phyloP scores from a whole-genome alignment of 37 sponge, comb jelly and placozoan species.

The Haliclona indistincta region DNA sequence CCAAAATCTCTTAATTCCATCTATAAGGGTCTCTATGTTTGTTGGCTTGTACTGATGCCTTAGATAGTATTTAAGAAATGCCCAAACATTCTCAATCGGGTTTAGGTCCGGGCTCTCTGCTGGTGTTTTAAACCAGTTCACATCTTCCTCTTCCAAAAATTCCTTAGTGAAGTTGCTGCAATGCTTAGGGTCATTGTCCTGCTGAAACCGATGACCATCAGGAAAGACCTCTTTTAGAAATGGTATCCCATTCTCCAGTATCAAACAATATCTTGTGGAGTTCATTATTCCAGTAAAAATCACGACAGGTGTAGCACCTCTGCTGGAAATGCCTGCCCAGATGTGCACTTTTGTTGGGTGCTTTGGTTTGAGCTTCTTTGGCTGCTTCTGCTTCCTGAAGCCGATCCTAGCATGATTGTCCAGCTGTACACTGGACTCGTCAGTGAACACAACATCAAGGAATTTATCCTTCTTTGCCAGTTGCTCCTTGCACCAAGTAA shows the following conservation, averaged over 20 bases:
- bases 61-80: no score
- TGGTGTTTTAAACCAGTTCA: no score
- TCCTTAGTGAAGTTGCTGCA: no score
- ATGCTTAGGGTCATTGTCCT: no score
- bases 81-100: no score
- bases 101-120: no score
- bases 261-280: not conserved
- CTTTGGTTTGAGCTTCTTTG: not conserved
- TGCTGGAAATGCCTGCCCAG: constrained; percentile 23
- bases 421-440: not conserved
- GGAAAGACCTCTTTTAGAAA: constrained; percentile 6
- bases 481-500: not conserved
- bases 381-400: not conserved
- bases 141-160: no score
- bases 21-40: no score
- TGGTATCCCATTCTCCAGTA: not conserved
- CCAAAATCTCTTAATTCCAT: no score
- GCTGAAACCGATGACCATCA: constrained; percentile 11
- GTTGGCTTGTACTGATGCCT: no score
- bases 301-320: constrained; percentile 7
- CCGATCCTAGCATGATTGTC: not conserved
- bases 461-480: no score
- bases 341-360: constrained; percentile 35
- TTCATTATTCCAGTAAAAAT: constrained; percentile 35
- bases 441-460: not conserved